Base-by-base conservation (phyloP, 2,797 vertebrate genomes). In the Poecile montanus region DNA sequence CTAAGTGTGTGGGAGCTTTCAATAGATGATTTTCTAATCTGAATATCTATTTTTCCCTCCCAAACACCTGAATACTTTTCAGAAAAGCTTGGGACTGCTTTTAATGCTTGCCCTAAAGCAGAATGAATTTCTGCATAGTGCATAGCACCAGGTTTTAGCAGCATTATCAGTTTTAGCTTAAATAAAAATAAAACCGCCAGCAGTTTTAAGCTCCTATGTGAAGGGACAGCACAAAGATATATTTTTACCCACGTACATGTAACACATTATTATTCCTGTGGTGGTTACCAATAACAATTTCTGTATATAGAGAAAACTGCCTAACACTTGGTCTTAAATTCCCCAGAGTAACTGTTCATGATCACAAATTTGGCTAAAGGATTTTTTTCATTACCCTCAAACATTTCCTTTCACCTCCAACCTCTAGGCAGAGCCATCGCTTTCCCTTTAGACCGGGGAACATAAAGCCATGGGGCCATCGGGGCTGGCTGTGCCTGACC, bases 341-440 rank as follows among this genome's bases (percentile, higher is more conserved):
- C 97, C 97, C 97, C 61, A 74, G 91, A 95, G 97, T 93, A 97
- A 96, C 91, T 95, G 97, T 96, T 97, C 98, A 98, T 97, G 97
- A 98, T 98, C 93, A 71, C 96, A 98, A 97, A 98, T 98, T 97
- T 98, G 97, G 96, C 97, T 96, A 94, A 97, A 97, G 97, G 97
- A 97, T 97, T 98, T 98, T 98, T 97, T 97, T 97, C 97, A 98
- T 98, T 98, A 97, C 96, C 97, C 97, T 98, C 95, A 97, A 98
- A 97, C 97, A 97, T 98, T 98, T 98, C 97, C 97, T 98, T 98
- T 98, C 98, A 98, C 98, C 98, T 98, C 98, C 98, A 98, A 98
- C 98, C 98, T 97, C 97, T 96, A 97, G 98, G 98, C 98, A 98
- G 97, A 97, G 97, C 97, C 97, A 96, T 94, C 30, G 91, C 98